Percentiles rank a stretch among this genome's conserved stretches.
Conservation (phyloP, 1,140 invertebrate genomes). For the Drosophila subobscura region DNA sequence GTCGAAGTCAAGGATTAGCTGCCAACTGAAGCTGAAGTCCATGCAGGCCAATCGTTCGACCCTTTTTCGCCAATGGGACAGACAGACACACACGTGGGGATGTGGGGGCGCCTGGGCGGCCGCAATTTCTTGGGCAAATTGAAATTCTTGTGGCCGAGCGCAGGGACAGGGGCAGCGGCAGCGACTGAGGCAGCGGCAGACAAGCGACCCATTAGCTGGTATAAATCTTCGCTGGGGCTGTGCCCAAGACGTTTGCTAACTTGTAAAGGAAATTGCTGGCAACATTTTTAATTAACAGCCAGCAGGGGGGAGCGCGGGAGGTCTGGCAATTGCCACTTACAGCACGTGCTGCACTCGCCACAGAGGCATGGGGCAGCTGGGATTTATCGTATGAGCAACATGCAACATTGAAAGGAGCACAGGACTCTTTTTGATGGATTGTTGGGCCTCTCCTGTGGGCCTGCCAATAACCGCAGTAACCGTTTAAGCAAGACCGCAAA, state of each 20-base stretch:
- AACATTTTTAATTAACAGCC: slow-evolving; percentile 75
- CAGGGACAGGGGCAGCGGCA: neutral
- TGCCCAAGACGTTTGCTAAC: slow-evolving; percentile 13
- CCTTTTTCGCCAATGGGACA: slow-evolving; percentile 8
- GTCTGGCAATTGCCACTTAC: slow-evolving; percentile 47
- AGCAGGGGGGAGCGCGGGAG: neutral
- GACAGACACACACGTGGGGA: slow-evolving; percentile 22
- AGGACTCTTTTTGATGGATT: too few relatives aligned
- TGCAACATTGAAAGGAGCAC: neutral
- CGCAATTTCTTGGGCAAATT: slow-evolving; percentile 61
- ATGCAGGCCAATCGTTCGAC: slow-evolving; percentile 35
- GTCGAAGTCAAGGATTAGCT: slow-evolving; percentile 32
- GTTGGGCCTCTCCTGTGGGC: too few relatives aligned
- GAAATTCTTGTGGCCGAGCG: slow-evolving; percentile 48
- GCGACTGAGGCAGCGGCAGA: neutral
- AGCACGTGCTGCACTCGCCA: slow-evolving; percentile 12
- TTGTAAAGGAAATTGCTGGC: slow-evolving; percentile 49
- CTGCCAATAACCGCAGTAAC: slow-evolving; percentile 15
- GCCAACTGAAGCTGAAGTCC: slow-evolving; percentile 28
- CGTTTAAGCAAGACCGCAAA: slow-evolving; percentile 21
- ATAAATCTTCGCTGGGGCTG: slow-evolving; percentile 43
- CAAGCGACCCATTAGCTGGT: slow-evolving; percentile 26
- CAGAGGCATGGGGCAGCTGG: too few relatives aligned
- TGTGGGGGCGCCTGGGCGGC: slow-evolving; percentile 26
- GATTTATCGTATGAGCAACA: too few relatives aligned